A percentile compares a stretch with the other conserved stretches of the same genome.
These are phyloP conservation scores for Diadema setosum DNA, from an alignment of 35 echinoderm and acorn worm species.

Conservation along the genomic window DNA sequence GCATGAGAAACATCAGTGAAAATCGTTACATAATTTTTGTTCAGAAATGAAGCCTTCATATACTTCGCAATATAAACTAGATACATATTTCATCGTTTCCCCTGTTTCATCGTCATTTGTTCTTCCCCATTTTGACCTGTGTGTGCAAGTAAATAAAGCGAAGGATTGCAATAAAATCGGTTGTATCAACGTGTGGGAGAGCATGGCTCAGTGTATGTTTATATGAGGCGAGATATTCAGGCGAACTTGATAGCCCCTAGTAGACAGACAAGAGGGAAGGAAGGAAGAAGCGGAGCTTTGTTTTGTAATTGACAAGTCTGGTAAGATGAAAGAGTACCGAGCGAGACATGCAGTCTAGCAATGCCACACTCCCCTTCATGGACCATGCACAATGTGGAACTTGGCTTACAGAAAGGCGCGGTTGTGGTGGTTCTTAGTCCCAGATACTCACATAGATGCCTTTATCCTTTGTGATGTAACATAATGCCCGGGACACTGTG, in stretches of 20 bases:
- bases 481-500: background rate
- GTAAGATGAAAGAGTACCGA: conserved; percentile 2
- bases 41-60: too few relatives aligned
- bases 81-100: too few relatives aligned
- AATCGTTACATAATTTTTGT: too few relatives aligned
- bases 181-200: too few relatives aligned
- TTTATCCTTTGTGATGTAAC: background rate
- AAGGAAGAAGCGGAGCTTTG: background rate
- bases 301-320: conserved; percentile 33
- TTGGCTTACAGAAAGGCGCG: too few relatives aligned
- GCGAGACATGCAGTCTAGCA: conserved; percentile 1
- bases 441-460: background rate
- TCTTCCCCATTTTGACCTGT: too few relatives aligned
- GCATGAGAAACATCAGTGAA: too few relatives aligned
- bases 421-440: background rate
- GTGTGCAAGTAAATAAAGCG: too few relatives aligned
- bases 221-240: background rate
- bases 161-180: too few relatives aligned
- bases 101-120: too few relatives aligned
- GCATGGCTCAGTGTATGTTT: background rate
- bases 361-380: background rate
- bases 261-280: background rate
- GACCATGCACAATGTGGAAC: too few relatives aligned
- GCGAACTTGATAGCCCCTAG: background rate
- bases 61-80: too few relatives aligned